phyloP scores from a whole-genome alignment of 2,113 vertebrate genomes.

The Orcinus orca region DNA sequence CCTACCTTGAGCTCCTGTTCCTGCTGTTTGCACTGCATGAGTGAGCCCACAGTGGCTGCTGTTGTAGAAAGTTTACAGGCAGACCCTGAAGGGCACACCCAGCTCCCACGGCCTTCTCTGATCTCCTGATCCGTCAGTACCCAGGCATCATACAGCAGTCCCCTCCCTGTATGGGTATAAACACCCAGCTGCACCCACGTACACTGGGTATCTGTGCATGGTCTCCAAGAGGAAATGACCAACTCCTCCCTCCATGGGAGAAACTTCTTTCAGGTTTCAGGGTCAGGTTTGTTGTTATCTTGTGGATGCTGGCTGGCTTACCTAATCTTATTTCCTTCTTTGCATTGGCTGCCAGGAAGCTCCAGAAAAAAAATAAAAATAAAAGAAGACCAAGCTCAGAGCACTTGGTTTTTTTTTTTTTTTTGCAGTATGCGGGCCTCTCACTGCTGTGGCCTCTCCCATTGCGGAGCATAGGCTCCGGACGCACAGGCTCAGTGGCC shows the following conservation, averaged over 20 bases:
- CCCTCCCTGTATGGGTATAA: background rate
- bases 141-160: background rate
- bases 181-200: background rate
- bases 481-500: no score
- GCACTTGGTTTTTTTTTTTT: background rate
- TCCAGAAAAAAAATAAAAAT: background rate
- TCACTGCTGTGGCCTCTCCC: no score
- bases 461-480: no score
- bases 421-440: no score
- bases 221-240: background rate
- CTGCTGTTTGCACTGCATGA: accelerated
- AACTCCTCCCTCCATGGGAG: background rate
- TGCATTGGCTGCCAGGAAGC: background rate
- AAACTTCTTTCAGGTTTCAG: background rate
- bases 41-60: background rate
- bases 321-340: background rate
- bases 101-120: background rate
- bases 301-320: background rate
- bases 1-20: background rate
- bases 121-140: background rate
- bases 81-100: background rate
- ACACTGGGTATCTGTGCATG: background rate
- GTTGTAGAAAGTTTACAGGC: no score
- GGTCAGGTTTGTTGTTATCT: background rate
- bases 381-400: background rate